Conservation (phyloP, 2,888 invertebrate genomes). For the Tetragonula carbonaria region DNA sequence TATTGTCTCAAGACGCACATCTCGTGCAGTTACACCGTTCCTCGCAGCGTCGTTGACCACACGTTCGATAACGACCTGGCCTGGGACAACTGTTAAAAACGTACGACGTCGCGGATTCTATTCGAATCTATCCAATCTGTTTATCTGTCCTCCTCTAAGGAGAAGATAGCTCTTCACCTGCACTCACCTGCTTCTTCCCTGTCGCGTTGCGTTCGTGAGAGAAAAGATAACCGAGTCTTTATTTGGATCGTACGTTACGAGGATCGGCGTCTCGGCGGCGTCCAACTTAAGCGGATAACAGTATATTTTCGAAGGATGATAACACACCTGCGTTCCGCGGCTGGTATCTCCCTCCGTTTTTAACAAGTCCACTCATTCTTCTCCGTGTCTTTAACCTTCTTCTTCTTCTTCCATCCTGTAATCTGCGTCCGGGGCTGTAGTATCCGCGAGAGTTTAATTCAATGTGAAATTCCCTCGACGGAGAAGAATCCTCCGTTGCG, state of each 20-base stretch:
- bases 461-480: background rate
- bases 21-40: conserved; percentile 64
- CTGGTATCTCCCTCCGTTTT: conserved; percentile 31
- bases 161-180: background rate
- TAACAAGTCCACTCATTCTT: conserved; percentile 27
- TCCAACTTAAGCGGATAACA: conserved; percentile 82
- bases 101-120: conserved; percentile 62
- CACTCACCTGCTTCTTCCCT: conserved; percentile 10
- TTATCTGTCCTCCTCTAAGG: conserved; percentile 6
- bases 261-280: conserved; percentile 78
- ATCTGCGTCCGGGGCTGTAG: conserved; percentile 17
- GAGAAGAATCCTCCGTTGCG: background rate
- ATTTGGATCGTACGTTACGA: conserved; percentile 81
- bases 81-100: conserved; percentile 80
- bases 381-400: conserved; percentile 29
- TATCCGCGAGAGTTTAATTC: background rate
- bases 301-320: conserved; percentile 79
- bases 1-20: conserved; percentile 80
- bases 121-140: conserved; percentile 16
- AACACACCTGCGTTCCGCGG: conserved; percentile 73
- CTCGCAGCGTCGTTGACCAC: conserved; percentile 77
- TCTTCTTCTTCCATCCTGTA: conserved; percentile 1
- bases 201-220: background rate
- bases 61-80: conserved; percentile 79
- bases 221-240: conserved; percentile 80